Base-by-base conservation (phyloP, 1,140 invertebrate species). In the Anthonomus grandis region DNA sequence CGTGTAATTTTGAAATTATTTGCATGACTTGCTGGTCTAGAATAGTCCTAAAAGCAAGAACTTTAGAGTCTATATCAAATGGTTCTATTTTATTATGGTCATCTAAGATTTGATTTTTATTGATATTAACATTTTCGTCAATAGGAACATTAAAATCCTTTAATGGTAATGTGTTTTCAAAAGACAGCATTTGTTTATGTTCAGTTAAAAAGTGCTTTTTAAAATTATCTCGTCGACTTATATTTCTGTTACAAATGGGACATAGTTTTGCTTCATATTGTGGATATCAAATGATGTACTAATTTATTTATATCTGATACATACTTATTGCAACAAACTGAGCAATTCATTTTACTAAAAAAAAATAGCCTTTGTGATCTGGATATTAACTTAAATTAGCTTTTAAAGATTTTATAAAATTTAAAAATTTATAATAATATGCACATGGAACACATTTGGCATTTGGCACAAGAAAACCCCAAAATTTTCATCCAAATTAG, bases 181-280 rank as follows among this genome's bases (percentile, higher is more conserved):
- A n/a, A n/a, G 27, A 31, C 6, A n/a, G 27, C 27, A 31, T n/a
- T 6, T 31, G 15, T 13, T 39, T 39, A 39, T 39, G 37, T 39
- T 39, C 15, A 13, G 15, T 17, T 9, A 17, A 39, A 39, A 39
- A 13, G 21, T 46, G 44, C 31, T 46, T 46, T 45, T 46, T 46
- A 46, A 46, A 46, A 46, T 22, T 46, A 24, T 46, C 44, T 27
- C 44, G 24, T 46, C 44, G 13, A 25, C n/a, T 22, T 15, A 46
- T n/a, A 1, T n/a, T 17, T 46, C 44, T 23, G 44, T 12, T 23
- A 46, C 44, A 46, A 46, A 46, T 23, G 4, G 44, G 44, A 46
- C 44, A 46, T 23, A 46, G 44, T 46, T 46, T 25, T 22, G n/a
- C 13, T 13, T 46, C 18, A 23, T 46, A 24, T 46, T 46, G 21